A percentile compares a stretch with the other conserved stretches of the same genome.
These are phyloP conservation scores for Mimachlamys varia DNA, from an alignment of 2,888 invertebrate species.

Conservation along the genomic window DNA sequence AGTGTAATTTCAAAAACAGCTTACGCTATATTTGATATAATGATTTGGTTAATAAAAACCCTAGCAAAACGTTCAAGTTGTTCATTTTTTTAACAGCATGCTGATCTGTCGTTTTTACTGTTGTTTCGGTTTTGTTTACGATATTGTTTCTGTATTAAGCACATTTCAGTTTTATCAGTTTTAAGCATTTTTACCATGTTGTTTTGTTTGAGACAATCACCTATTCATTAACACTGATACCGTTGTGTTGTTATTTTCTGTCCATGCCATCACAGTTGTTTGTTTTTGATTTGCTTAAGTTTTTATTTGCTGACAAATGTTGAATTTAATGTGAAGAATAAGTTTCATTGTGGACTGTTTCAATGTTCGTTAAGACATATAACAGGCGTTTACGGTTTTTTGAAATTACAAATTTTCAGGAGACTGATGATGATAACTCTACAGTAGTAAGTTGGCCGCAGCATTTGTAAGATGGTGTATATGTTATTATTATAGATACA, in stretches of 20 bases:
- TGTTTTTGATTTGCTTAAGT: background rate
- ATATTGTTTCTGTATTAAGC: background rate
- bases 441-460: background rate
- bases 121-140: background rate
- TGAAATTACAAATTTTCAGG: slow-evolving; percentile 25
- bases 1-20: too few relatives aligned
- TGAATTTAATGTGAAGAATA: background rate
- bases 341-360: background rate
- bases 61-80: too few relatives aligned
- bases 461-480: background rate
- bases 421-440: slow-evolving; percentile 14
- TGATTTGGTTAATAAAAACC: too few relatives aligned
- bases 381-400: background rate
- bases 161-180: background rate
- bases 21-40: too few relatives aligned
- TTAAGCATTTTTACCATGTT: background rate
- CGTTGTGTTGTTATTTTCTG: background rate
- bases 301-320: background rate
- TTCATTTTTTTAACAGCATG: background rate
- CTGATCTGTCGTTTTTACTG: background rate
- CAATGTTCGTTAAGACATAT: background rate
- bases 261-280: background rate
- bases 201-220: background rate
- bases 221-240: background rate
- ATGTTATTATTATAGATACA: background rate